Percentiles rank a stretch among this genome's conserved stretches.
Evolutionary conservation across 2,888 invertebrate genomes (phyloP).

Genomic region (Cartodere bifasciata): DNA sequence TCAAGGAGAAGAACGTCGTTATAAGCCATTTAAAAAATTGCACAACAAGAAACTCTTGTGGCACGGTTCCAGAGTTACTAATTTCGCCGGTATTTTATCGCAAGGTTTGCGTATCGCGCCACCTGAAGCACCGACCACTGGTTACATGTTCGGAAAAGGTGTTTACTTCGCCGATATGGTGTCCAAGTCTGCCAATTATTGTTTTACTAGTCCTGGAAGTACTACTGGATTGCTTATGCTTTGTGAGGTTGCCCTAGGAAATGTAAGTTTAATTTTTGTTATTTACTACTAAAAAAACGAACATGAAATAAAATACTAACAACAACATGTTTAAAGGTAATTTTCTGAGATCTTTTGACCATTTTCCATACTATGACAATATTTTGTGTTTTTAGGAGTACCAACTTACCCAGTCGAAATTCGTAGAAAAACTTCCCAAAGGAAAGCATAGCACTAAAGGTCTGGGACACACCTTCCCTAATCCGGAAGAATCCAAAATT

Average conservation of each 20-base stretch:
- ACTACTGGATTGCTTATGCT: slow-evolving; percentile 77
- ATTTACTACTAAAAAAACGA: no score
- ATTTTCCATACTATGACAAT: no score
- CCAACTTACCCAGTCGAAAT: slow-evolving; percentile 58
- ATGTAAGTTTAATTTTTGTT: no score
- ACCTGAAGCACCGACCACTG: slow-evolving; percentile 90
- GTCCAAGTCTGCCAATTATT: slow-evolving; percentile 95
- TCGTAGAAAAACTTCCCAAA: slow-evolving; percentile 63
- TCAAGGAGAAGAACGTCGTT: slow-evolving; percentile 64
- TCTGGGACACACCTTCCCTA: slow-evolving; percentile 71
- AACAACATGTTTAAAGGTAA: no score
- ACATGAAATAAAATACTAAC: no score
- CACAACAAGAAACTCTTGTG: slow-evolving; percentile 80
- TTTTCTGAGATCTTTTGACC: no score
- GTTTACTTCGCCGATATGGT: slow-evolving; percentile 98
- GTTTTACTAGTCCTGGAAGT: slow-evolving; percentile 56
- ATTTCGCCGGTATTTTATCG: slow-evolving; percentile 89
- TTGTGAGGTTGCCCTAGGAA: slow-evolving; percentile 91
- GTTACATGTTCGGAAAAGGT: slow-evolving; percentile 98
- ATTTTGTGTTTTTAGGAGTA: slow-evolving; percentile 43
- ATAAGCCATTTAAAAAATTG: slow-evolving; percentile 75
- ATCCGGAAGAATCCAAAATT: slow-evolving; percentile 46
- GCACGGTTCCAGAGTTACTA: slow-evolving; percentile 94
- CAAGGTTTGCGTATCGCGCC: slow-evolving; percentile 92
- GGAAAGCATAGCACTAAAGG: slow-evolving; percentile 85